These are phyloP conservation scores for Drosophila orena DNA, from an alignment of 1,140 invertebrate genomes.

Conservation along the genomic window DNA sequence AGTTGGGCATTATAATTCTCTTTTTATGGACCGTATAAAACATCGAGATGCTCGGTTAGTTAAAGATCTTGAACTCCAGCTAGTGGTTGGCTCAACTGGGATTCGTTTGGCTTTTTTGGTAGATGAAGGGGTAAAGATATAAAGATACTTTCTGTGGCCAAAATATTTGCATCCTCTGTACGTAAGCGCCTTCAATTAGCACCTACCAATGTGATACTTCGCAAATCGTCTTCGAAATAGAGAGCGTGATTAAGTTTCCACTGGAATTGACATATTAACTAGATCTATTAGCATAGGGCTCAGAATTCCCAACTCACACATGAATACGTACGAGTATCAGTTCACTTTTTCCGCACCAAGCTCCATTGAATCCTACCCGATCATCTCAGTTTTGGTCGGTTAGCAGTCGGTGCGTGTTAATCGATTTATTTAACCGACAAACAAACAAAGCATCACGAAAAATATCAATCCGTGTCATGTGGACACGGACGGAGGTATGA, in stretches of 20 bases:
- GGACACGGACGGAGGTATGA: conserved; percentile 18
- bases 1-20: conserved; percentile 17
- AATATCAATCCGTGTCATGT: conserved; percentile 34
- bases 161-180: conserved; percentile 17
- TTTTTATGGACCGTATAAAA: conserved; percentile 26
- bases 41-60: background rate
- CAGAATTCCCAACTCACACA: conserved; percentile 61
- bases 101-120: conserved; percentile 15
- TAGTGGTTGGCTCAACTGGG: conserved; percentile 24
- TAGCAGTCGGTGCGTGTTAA: conserved; percentile 52
- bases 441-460: conserved; percentile 29
- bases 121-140: background rate
- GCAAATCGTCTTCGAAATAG: conserved; percentile 45
- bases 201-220: conserved; percentile 46
- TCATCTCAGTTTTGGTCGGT: conserved; percentile 28
- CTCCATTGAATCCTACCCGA: conserved; percentile 36
- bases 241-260: conserved; percentile 64
- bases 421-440: conserved; percentile 53
- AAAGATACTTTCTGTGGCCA: background rate
- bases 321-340: conserved; percentile 10
- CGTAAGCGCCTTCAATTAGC: conserved; percentile 56
- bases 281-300: conserved; percentile 64
- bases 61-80: conserved; percentile 38
- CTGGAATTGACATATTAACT: conserved; percentile 75
- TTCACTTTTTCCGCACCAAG: conserved; percentile 22